Evolutionary conservation across 2,113 vertebrate species (phyloP).

Genomic region (Taurulus bubalis): DNA sequence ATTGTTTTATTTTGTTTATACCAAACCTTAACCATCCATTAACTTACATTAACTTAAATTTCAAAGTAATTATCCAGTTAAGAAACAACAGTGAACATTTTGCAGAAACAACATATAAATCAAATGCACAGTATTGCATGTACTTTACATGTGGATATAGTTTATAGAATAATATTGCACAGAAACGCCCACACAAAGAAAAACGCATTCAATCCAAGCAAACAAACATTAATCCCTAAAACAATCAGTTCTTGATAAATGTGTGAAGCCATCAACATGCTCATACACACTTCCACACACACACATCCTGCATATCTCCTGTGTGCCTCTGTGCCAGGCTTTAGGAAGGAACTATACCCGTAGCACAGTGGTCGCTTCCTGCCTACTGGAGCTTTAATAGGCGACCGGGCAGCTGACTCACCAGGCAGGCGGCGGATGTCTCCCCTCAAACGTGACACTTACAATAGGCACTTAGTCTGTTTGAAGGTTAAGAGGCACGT

Average conservation of each 20-base stretch:
- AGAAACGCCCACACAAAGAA: not conserved
- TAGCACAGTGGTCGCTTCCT: slow-evolving; percentile 76
- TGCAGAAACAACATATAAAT: too few relatives aligned
- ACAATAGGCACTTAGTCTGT: slow-evolving; percentile 55
- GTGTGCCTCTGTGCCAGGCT: slow-evolving; percentile 70
- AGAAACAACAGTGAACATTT: not conserved
- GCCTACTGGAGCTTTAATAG: slow-evolving; percentile 64
- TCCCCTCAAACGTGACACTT: slow-evolving; percentile 54
- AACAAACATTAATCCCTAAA: not conserved
- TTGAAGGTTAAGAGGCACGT: slow-evolving; percentile 38
- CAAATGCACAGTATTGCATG: not conserved
- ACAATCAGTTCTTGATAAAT: not conserved
- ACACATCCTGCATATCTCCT: slow-evolving; percentile 69
- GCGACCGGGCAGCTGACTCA: slow-evolving; percentile 60
- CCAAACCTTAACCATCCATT: not conserved
- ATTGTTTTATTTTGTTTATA: not conserved
- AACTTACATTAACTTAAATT: not conserved
- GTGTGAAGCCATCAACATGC: not conserved
- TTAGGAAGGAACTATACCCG: slow-evolving; percentile 73
- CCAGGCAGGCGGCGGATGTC: slow-evolving; percentile 56
- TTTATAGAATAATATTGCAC: not conserved
- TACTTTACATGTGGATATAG: not conserved
- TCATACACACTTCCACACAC: slow-evolving; percentile 52
- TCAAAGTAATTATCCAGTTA: not conserved
- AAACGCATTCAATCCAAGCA: not conserved